Evolutionary conservation across 35 echinoderm and acorn worm genomes (phyloP).

Genomic region (Apostichopus californicus): DNA sequence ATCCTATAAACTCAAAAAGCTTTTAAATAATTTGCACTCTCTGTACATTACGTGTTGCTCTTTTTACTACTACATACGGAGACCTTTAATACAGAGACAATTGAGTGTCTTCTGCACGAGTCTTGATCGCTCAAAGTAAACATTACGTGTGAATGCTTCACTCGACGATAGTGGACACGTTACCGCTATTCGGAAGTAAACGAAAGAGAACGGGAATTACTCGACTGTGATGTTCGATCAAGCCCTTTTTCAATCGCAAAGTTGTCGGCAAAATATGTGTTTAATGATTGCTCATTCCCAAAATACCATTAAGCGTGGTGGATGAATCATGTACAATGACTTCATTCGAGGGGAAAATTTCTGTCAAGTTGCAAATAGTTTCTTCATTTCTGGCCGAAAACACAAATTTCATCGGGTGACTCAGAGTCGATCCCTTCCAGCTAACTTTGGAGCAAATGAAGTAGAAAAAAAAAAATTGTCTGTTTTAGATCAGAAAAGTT

Average conservation of each 20-base stretch:
- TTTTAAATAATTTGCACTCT: too few relatives aligned
- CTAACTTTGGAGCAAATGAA: conserved; percentile 43
- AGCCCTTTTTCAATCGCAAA: conserved; percentile 6
- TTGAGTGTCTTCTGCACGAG: conserved; percentile 9
- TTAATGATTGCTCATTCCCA: conserved; percentile 38
- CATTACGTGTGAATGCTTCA: conserved; percentile 16
- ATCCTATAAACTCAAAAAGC: too few relatives aligned
- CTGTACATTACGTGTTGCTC: too few relatives aligned
- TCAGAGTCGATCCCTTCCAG: conserved; percentile 37
- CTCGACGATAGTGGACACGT: conserved; percentile 3
- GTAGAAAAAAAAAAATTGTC: neutral
- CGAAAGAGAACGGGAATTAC: neutral
- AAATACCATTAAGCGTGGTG: conserved; percentile 28
- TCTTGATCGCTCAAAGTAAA: conserved; percentile 19
- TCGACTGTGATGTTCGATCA: neutral
- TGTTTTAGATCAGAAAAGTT: neutral
- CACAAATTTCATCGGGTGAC: conserved; percentile 27
- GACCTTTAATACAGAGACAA: too few relatives aligned
- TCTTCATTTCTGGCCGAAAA: conserved; percentile 22
- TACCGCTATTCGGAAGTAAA: neutral
- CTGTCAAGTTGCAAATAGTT: neutral
- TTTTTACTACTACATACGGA: too few relatives aligned
- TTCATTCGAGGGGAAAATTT: neutral
- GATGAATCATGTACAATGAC: conserved; percentile 41
- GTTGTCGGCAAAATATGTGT: conserved; percentile 22